Evolutionary conservation across 2,888 invertebrate species (phyloP), one percentile per base, ranked within the genome.

Genomic region (Cataglyphis cursor): DNA sequence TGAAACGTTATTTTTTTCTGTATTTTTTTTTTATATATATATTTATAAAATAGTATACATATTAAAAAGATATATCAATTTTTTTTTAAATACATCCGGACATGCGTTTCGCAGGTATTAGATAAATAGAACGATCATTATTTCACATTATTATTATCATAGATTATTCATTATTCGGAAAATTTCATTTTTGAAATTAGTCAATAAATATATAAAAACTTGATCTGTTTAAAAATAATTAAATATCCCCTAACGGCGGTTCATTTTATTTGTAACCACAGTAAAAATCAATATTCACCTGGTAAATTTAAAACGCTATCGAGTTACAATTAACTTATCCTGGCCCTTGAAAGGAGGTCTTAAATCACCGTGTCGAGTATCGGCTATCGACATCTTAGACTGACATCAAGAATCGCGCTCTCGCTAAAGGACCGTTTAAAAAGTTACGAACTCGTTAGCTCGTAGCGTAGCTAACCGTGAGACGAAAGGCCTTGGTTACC

Each of bases 371-470:
- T 80, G 78, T 80, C 78, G 78, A 51, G 70, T 78, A 74, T 74
- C 62, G 81, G 41, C 24, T 65, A 68, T 62, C 75, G 70, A 85
- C 78, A 66, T 75, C 61, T 64, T 38, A 48, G 54, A 48, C 72
- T 62, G 81, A 57, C 57, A 73, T 21, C 31, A 48, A 70, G 44
- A 78, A 73, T 78, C 72, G 81, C 48, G 65, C 70, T 87, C 86
- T 89, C 88, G 86, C 87, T 90, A 78, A 84, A 86, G 82, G 75
- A 88, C 81, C 86, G 85, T 90, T 90, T 87, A 83, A 83, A 87
- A 91, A 89, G 86, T 89, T 84, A 80, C 82, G 82, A 88, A 90
- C 88, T 90, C 87, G 88, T 90, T 91, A 91, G 85, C 81, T 86
- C 81, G 72, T 83, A 73, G 86, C 81, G 48, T 70, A 59, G 75